Evolutionary conservation across 2,113 vertebrate genomes (phyloP).

Genomic region (Campylomormyrus numenius): DNA sequence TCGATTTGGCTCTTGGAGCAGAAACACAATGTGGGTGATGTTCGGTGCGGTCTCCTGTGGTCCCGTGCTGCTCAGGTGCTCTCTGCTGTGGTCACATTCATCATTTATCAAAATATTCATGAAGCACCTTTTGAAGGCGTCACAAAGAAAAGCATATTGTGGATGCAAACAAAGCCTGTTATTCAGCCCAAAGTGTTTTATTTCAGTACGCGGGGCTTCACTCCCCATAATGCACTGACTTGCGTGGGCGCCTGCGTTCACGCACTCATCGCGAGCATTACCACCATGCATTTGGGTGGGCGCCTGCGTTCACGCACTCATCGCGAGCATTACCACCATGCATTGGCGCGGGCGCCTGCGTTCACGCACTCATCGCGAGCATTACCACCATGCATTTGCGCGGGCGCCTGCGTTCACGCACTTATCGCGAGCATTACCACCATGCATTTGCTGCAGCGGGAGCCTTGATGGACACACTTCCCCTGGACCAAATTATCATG

Average conservation of each 20-base stretch:
- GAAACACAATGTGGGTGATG: background rate
- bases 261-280: too few relatives aligned
- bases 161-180: background rate
- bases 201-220: background rate
- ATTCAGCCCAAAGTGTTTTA: conserved; percentile 3
- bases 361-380: too few relatives aligned
- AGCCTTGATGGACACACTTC: background rate
- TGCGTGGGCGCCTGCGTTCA: background rate
- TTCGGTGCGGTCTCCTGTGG: background rate
- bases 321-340: too few relatives aligned
- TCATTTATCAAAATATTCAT: conserved; percentile 1
- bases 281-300: too few relatives aligned
- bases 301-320: too few relatives aligned
- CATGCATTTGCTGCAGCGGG: background rate
- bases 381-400: too few relatives aligned
- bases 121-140: background rate
- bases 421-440: too few relatives aligned
- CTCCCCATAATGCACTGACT: too few relatives aligned
- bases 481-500: background rate
- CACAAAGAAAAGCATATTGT: background rate
- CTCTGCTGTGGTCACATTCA: background rate
- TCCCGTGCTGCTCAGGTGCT: background rate
- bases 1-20: background rate
- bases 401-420: too few relatives aligned
- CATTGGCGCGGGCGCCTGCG: too few relatives aligned